These are phyloP conservation scores for Dissostichus mawsoni DNA, from an alignment of 2,113 vertebrate species.

Conservation along the genomic window DNA sequence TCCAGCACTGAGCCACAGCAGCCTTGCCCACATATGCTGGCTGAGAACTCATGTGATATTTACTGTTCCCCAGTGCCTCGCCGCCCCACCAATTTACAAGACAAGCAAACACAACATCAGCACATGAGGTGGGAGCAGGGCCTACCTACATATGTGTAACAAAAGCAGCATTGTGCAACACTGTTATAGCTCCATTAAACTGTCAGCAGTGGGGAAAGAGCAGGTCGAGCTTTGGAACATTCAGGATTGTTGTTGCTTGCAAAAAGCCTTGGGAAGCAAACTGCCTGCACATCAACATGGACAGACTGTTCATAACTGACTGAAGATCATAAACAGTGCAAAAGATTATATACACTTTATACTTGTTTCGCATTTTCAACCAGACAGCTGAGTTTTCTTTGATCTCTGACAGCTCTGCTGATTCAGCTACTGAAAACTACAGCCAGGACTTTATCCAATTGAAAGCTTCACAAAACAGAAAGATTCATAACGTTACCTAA, in stretches of 20 bases:
- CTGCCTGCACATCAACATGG: not conserved
- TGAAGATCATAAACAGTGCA: not conserved
- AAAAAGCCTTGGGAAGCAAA: not conserved
- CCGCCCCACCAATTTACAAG: constrained; percentile 48
- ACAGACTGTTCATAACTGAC: too few relatives aligned
- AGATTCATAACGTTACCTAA: too few relatives aligned
- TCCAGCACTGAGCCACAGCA: not conserved
- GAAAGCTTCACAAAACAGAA: too few relatives aligned
- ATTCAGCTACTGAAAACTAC: not conserved
- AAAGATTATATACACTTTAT: not conserved
- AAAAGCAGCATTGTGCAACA: constrained; percentile 47
- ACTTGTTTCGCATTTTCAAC: not conserved
- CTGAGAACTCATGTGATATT: constrained; percentile 40
- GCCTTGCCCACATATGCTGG: constrained; percentile 26
- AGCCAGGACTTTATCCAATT: not conserved
- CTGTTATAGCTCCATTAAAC: constrained; percentile 6
- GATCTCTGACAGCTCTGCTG: constrained; percentile 7
- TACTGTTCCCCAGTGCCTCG: constrained; percentile 46
- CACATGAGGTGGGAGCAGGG: constrained; percentile 22
- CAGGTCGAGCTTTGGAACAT: constrained; percentile 9
- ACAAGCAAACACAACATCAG: constrained; percentile 65
- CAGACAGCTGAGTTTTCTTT: not conserved
- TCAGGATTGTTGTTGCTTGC: not conserved
- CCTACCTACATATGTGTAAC: constrained; percentile 58
- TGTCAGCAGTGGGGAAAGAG: constrained; percentile 11